These are phyloP conservation scores for Phalloptychus januarius DNA, from an alignment of 2,797 vertebrate species.

Conservation along the genomic window DNA sequence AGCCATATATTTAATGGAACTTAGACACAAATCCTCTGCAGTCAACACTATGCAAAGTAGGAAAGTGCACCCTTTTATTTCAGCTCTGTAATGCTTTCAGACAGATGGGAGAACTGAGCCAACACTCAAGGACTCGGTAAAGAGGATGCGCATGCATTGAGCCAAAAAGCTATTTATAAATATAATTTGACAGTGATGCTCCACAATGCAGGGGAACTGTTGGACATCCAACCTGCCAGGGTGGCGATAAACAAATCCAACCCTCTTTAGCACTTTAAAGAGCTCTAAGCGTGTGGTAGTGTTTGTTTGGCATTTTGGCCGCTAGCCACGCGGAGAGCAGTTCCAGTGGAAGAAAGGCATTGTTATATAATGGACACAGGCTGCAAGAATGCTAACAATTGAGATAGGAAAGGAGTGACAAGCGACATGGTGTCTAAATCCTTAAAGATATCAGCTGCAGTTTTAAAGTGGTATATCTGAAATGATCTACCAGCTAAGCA, in stretches of 20 bases:
- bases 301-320: slow-evolving; percentile 34
- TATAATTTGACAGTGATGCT: slow-evolving; percentile 68
- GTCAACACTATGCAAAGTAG: slow-evolving; percentile 17
- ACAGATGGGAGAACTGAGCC: slow-evolving; percentile 68
- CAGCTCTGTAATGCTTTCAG: slow-evolving; percentile 44
- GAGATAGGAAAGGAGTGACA: slow-evolving; percentile 10
- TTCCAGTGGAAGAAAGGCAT: slow-evolving; percentile 21
- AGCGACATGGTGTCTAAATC: neutral
- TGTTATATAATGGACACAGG: slow-evolving; percentile 35
- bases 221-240: slow-evolving; percentile 58
- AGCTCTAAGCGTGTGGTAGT: slow-evolving; percentile 28
- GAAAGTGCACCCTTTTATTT: slow-evolving; percentile 17
- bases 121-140: slow-evolving; percentile 55
- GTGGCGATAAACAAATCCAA: slow-evolving; percentile 60
- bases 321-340: slow-evolving; percentile 20
- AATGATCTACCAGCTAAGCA: neutral
- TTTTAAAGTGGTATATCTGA: neutral
- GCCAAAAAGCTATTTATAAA: slow-evolving; percentile 74
- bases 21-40: slow-evolving; percentile 4
- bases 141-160: slow-evolving; percentile 47
- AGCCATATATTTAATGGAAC: neutral
- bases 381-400: neutral
- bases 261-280: slow-evolving; percentile 48
- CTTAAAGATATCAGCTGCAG: neutral
- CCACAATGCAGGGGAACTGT: slow-evolving; percentile 49